Evolutionary conservation across 2,113 vertebrate species (phyloP), one percentile per base, ranked within the genome.

Genomic region (Pygoscelis antarcticus): DNA sequence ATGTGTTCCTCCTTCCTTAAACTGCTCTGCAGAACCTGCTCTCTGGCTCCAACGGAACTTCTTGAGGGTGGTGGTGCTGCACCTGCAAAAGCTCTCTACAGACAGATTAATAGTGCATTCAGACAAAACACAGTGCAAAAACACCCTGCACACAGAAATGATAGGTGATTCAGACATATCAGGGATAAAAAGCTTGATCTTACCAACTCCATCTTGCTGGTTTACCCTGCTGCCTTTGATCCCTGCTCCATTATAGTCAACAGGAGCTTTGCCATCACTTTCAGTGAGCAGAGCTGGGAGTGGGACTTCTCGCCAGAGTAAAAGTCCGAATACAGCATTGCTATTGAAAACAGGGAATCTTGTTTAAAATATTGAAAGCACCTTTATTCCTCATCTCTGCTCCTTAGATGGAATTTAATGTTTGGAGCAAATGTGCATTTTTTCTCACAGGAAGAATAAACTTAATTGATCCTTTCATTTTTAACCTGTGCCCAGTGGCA

Each of bases 381-480:
- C 91, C 51, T 94, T 95, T 85, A 85, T 85, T 91, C 57, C 55
- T 71, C 80, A 13, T 64, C 72, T 86, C 77, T 86, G 55, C 36
- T 90, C 13, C 60, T 93, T 46, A 69, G 22, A 87, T 62, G 91
- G 89, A 87, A 74, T 91, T 83, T 80, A 89, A 83, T 66, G 70
- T 89, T 74, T 75, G 91, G 74, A 94, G 66, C 69, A 96, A 93
- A 91, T 32, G 54, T 86, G 81, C 44, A 10, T 93, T 79, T 92
- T 97, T 91, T 96, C 86, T 93, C 87, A 94, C 80, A 54, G 84
- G 83, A 83, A 83, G 83, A 90, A 64, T 80, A 96, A 91, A 70
- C 93, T 91, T 94, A 93, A 93, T 96, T 91, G 91, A 95, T 91
- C 93, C 84, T 79, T 93, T 96, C 68, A 80, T 94, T 96, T 95